These are phyloP conservation scores for Rhegmatorhina hoffmannsi DNA, from an alignment of 2,113 vertebrate species.

Conservation along the genomic window DNA sequence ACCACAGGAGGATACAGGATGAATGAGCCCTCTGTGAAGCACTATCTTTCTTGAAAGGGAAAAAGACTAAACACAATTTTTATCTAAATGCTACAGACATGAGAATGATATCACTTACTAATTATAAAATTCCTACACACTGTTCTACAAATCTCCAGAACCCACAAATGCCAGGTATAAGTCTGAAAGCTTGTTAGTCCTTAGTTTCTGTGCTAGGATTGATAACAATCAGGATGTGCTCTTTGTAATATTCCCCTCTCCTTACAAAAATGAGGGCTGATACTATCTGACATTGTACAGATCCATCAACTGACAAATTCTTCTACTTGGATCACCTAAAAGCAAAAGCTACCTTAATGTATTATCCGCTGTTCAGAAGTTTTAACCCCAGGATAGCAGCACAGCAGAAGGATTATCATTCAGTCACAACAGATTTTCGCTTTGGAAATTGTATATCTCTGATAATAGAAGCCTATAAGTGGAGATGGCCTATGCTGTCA, in stretches of 20 bases:
- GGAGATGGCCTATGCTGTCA: background rate
- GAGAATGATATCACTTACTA: background rate
- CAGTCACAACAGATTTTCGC: background rate
- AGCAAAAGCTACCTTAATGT: background rate
- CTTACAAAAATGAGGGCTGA: background rate
- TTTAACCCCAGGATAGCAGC: background rate
- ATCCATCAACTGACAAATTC: background rate
- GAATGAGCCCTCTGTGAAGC: background rate
- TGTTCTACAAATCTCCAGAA: background rate
- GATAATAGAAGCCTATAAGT: background rate
- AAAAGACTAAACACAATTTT: background rate
- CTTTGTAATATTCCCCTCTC: background rate
- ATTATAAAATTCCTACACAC: background rate
- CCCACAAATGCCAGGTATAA: background rate
- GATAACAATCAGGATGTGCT: accelerated
- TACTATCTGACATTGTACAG: background rate
- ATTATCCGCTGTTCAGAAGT: background rate
- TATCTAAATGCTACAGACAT: background rate
- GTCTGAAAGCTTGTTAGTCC: background rate
- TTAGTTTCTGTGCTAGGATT: background rate
- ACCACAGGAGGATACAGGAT: background rate
- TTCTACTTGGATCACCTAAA: background rate
- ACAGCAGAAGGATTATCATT: background rate
- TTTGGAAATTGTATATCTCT: background rate
- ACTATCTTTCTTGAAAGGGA: background rate